Evolutionary conservation across 2,113 vertebrate species (phyloP), one percentile per base, ranked within the genome.

Genomic region (Mola mola): DNA sequence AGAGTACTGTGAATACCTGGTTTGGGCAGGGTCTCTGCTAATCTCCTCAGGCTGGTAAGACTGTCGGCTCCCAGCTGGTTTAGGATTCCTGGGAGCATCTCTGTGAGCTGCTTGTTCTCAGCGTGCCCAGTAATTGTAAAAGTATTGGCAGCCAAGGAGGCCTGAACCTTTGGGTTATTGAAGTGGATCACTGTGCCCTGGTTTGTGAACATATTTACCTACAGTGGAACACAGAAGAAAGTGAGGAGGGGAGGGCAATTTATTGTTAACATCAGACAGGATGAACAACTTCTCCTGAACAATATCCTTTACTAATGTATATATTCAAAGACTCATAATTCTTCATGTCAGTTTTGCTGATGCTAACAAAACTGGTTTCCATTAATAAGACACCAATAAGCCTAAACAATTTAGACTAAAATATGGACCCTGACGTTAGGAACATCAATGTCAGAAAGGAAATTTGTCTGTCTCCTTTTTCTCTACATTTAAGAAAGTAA

Each of bases 131-230:
- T 98, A 85, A 99, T 94, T 33, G 97, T 97, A 76, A 99, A 98
- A 73, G 97, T 99, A 85, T 98, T 99, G 53, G 97, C 96, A 78
- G 96, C 94, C 86, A 99, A 85, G 17, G 96, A 98, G 15, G 96
- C 97, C 88, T 99, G 97, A 55, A 99, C 97, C 91, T 98, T 99
- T 20, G 97, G 97, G 70, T 99, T 99, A 83, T 98, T 99, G 82
- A 99, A 99, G 82, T 99, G 97, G 86, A 99, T 98, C 69, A 99
- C 96, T 83, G 95, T 96, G 49, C 97, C 97, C 82, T 98, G 95
- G 82, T 94, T 98, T 89, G 96, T 99, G 91, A 99, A 99, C 96
- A 99, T 98, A 59, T 98, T 98, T 58, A 99, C 97, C 97, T 98
- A 74, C 1, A 62, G 6, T 13, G 4, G 22, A 46, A 29, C 1